A percentile compares a stretch with the other conserved stretches of the same genome.
Conservation (phyloP, 2,888 invertebrate species). For the Ectemnius lituratus region DNA sequence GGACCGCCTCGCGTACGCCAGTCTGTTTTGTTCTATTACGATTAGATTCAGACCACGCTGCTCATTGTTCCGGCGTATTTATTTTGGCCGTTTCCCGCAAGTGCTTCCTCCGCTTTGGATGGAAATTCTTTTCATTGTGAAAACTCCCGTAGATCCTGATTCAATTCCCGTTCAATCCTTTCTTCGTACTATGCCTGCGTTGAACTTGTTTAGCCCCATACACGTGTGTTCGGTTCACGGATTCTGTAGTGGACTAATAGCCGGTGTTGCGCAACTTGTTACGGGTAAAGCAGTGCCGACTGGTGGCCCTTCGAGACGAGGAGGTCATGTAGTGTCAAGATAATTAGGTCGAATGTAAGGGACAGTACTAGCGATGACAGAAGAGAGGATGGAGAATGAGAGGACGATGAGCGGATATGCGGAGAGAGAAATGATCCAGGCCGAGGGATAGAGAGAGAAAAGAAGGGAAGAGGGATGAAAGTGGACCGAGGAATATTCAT, state of each 20-base stretch:
- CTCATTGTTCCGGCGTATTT: conserved; percentile 52
- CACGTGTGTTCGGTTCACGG: no score
- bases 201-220: no score
- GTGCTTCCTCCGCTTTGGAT: conserved; percentile 2
- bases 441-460: not conserved
- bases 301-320: conserved; percentile 36
- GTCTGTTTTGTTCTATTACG: conserved; percentile 41
- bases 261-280: conserved; percentile 42
- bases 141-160: no score
- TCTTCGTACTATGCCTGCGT: no score
- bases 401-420: not conserved
- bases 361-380: conserved; percentile 10
- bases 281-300: conserved; percentile 14
- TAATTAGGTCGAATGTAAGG: conserved; percentile 54
- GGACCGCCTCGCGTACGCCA: conserved; percentile 30
- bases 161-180: no score
- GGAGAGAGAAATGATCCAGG: not conserved
- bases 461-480: conserved; percentile 8
- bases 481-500: conserved; percentile 43
- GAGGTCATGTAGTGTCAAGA: conserved; percentile 51
- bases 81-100: conserved; percentile 21
- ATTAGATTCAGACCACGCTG: conserved; percentile 19
- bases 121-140: not conserved
- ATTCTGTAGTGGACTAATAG: conserved; percentile 44
- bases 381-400: conserved; percentile 11